Evolutionary conservation across 35 echinoderm and acorn worm genomes (phyloP).

Genomic region (Diadema setosum): DNA sequence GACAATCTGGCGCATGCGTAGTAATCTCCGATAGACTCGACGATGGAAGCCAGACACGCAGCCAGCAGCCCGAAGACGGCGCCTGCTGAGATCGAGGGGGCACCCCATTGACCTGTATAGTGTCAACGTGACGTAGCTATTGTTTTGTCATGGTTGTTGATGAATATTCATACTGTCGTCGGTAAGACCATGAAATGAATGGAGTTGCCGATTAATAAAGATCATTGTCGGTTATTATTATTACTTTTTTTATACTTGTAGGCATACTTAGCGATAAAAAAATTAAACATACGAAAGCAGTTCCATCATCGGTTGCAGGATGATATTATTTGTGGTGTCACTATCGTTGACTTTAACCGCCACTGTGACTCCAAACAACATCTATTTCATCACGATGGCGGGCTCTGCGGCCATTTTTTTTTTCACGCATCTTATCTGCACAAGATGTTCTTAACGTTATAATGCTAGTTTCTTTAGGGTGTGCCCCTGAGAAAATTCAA

Average conservation of each 20-base stretch:
- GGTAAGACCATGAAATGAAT: not conserved
- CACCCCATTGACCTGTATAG: not conserved
- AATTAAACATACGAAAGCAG: not conserved
- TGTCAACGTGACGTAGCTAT: not conserved
- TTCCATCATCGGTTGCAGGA: not conserved
- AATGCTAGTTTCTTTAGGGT: too few species aligned
- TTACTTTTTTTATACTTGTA: not conserved
- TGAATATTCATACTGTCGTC: not conserved
- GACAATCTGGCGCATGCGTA: constrained; percentile 53
- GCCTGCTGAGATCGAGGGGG: not conserved
- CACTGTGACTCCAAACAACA: too few species aligned
- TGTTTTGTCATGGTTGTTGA: not conserved
- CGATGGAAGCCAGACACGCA: not conserved
- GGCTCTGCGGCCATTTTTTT: too few species aligned
- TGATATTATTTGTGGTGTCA: too few species aligned
- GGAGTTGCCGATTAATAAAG: not conserved
- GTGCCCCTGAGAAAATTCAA: too few species aligned
- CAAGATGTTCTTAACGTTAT: too few species aligned
- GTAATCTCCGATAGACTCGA: constrained; percentile 29
- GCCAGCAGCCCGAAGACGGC: not conserved
- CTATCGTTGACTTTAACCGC: too few species aligned
- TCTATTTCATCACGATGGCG: too few species aligned
- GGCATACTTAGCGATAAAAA: not conserved
- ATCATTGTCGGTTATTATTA: not conserved
- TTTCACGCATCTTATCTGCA: too few species aligned